Evolutionary conservation across 2,113 vertebrate genomes (phyloP).

Genomic region (Oenanthe melanoleuca): DNA sequence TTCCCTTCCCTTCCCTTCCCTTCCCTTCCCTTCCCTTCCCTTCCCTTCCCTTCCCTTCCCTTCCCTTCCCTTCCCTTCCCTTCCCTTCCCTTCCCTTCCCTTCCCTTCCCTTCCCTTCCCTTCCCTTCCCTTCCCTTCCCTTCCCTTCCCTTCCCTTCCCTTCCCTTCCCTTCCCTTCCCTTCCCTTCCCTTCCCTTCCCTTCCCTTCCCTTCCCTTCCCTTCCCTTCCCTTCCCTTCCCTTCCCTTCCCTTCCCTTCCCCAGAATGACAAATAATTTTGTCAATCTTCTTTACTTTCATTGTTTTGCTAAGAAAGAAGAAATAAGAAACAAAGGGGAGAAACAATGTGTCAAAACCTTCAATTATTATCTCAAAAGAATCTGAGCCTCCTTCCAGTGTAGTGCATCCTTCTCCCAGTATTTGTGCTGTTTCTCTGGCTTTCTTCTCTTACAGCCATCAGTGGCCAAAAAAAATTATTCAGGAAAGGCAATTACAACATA

Average conservation of each 20-base stretch:
- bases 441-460: not conserved
- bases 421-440: not conserved
- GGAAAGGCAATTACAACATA: constrained; percentile 15
- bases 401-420: not conserved
- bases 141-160: not conserved
- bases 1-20: not conserved
- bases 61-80: not conserved
- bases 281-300: constrained; percentile 9
- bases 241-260: not conserved
- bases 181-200: not conserved
- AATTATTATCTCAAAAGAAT: constrained; percentile 45
- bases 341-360: not conserved
- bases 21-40: not conserved
- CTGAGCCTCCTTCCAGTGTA: constrained; percentile 17
- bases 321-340: constrained; percentile 48
- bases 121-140: not conserved
- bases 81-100: not conserved
- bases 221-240: not conserved
- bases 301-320: constrained; percentile 54
- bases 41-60: not conserved
- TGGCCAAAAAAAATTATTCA: not conserved
- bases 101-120: not conserved
- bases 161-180: not conserved
- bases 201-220: not conserved
- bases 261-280: not conserved